Conservation (phyloP, 2,113 vertebrate genomes). For the Sprattus sprattus region DNA sequence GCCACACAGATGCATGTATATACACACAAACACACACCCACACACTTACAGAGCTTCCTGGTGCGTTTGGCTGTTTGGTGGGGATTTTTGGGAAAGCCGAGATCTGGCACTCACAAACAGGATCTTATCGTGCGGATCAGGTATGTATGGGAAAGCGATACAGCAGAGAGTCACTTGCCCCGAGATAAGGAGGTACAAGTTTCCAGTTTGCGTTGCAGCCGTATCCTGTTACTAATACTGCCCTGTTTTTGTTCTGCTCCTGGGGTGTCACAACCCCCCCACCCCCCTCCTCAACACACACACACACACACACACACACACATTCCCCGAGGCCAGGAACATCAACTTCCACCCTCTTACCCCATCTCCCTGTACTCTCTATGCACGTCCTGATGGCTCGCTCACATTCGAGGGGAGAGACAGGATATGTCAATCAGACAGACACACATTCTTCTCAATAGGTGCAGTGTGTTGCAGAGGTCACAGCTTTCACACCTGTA, state of each 20-base stretch:
- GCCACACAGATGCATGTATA: not conserved
- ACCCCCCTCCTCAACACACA: constrained; percentile 9
- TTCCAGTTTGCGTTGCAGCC: constrained; percentile 74
- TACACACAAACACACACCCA: too few relatives aligned
- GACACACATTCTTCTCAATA: not conserved
- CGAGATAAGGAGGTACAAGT: constrained; percentile 78
- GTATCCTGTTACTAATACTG: constrained; percentile 89
- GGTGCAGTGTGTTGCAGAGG: not conserved
- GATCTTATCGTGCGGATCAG: constrained; percentile 68
- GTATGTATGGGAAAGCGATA: constrained; percentile 75
- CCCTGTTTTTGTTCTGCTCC: constrained; percentile 73
- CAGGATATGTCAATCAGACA: not conserved
- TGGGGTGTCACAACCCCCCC: constrained; percentile 61
- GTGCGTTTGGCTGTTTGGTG: constrained; percentile 48
- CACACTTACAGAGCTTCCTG: constrained; percentile 26
- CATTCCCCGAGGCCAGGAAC: constrained; percentile 62
- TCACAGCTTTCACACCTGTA: not conserved
- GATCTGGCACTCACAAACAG: constrained; percentile 52
- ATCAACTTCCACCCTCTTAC: constrained; percentile 59
- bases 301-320: constrained; percentile 3
- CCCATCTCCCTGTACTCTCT: constrained; percentile 33
- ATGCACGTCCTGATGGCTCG: constrained; percentile 46
- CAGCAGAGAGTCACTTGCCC: constrained; percentile 71
- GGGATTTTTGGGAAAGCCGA: constrained; percentile 69
- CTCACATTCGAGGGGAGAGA: constrained; percentile 42